phyloP scores from a whole-genome alignment of 2,888 invertebrate genomes.

The Acleris cristana region DNA sequence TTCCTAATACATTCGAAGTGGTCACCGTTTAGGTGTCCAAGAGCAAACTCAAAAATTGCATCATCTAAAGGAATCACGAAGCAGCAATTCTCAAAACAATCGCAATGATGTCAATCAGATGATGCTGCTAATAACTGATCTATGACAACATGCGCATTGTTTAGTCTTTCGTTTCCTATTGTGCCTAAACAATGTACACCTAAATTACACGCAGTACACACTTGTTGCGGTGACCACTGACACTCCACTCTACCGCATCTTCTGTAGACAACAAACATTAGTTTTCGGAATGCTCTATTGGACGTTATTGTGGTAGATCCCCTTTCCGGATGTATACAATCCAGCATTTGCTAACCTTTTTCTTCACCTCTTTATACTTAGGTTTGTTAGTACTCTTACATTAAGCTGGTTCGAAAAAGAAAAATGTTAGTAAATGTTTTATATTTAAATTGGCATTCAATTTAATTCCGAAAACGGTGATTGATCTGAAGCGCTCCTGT shows the following conservation, averaged over 20 bases:
- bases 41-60: background rate
- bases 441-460: slow-evolving; percentile 15
- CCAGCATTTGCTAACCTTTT: slow-evolving; percentile 31
- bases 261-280: slow-evolving; percentile 23
- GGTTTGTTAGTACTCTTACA: background rate
- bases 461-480: background rate
- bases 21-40: slow-evolving; percentile 1
- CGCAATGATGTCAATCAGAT: too few relatives aligned
- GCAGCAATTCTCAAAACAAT: too few relatives aligned
- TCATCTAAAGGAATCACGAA: too few relatives aligned
- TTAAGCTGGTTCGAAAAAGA: slow-evolving; percentile 15
- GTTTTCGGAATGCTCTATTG: slow-evolving; percentile 27
- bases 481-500: slow-evolving; percentile 3
- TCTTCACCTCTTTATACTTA: slow-evolving; percentile 19
- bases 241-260: slow-evolving; percentile 12
- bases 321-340: slow-evolving; percentile 20
- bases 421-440: slow-evolving; percentile 34
- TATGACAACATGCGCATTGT: too few relatives aligned
- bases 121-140: too few relatives aligned
- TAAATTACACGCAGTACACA: background rate
- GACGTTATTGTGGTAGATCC: slow-evolving; percentile 31
- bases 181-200: too few relatives aligned
- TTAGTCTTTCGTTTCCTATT: too few relatives aligned
- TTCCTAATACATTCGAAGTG: slow-evolving; percentile 1
- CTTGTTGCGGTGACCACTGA: slow-evolving; percentile 17